Base-by-base conservation (phyloP, 2,113 vertebrate genomes). In the Phocoena phocoena region DNA sequence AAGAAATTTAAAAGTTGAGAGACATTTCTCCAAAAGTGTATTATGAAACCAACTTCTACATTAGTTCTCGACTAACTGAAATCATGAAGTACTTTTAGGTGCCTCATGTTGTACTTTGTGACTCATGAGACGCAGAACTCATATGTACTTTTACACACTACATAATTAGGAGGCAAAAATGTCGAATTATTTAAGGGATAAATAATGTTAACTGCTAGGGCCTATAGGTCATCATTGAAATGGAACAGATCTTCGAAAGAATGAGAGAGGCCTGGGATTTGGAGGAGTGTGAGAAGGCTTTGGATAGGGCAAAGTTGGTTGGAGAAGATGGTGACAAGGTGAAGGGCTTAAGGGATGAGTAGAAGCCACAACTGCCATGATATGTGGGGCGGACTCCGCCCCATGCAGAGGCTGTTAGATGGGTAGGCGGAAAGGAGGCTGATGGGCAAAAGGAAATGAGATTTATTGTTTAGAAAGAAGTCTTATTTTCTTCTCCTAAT, bases 371-470 rank as follows among this genome's bases (percentile, higher is more conserved):
- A 15, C 20, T 17, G 1, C 2, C 44, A 23, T 0, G 18, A 4
- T 2, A 21, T 2, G 0, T 11, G 33, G 53, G 12, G 38, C 60
- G 11, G 70, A 14, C 33, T 25, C 14, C 11, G 15, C 68, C 47
- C 60, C 36, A 4, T 2, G 10, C 3, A 25, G 63, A 86, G 9
- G 55, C 23, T 38, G 14, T 28, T 2, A 1, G 63, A 25, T 1
- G 76, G 9, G 7, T 4, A 58, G 36, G 23, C 0, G 1, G 65
- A 58, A 3, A 38, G 11, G 47, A 4, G 8, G n/a, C 2, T n/a
- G 41, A 23, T 8, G 15, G 41, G 28, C 23, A 71, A 70, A 73
- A 67, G 26, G 15, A 65, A 73, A 28, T 55, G 6, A 58, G 25
- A 50, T 82, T 90, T 36, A 82, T 31, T 63, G 53, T 84, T 55